Evolutionary conservation across 2,888 invertebrate species (phyloP), one percentile per base, ranked within the genome.

Genomic region (Nudaria mundana): DNA sequence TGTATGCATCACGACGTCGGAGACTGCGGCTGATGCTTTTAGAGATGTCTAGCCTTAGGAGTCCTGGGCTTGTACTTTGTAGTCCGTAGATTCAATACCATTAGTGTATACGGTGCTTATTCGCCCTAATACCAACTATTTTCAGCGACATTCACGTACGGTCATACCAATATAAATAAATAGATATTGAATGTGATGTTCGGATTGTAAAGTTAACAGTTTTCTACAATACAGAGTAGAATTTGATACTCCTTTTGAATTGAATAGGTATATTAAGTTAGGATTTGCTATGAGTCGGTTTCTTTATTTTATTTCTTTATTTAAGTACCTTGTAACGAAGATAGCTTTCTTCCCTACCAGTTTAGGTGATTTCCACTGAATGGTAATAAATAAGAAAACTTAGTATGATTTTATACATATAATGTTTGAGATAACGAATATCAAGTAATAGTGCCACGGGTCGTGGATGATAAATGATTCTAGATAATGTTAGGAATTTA

Each of bases 1-100:
- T 78, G 86, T 87, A 88, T 88, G 87, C 87, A 87, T 84, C 81
- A 75, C 81, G 63, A 67, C 56, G 64, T 56, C 50, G 56, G 50
- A 50, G 49, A 51, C 63, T 57, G 75, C 56, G 74, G 76, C 75
- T 75, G 82, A 77, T 76, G 75, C 69, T 70, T 63, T 64, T 71
- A 66, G 72, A 75, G 76, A 81, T 78, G 82, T 81, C 82, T 82
- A 70, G 71, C 56, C 43, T 41, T 40, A 38, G 28, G 42, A 46
- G 48, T 31, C 51, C 53, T 52, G 51, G 48, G 40, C 40, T 11
- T n/a, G 33, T 24, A 35, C 30, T 29, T 22, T 42, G 44, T 40
- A 54, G 24, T 29, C 39, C 16, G 34, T 48, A 46, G 44, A 52
- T 48, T 49, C 59, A 67, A 67, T 67, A 66, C 66, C 66, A 66